A percentile compares a stretch with the other conserved stretches of the same genome.
Evolutionary conservation across 2,888 invertebrate species (phyloP).

Genomic region (Stegana nigrithorax): DNA sequence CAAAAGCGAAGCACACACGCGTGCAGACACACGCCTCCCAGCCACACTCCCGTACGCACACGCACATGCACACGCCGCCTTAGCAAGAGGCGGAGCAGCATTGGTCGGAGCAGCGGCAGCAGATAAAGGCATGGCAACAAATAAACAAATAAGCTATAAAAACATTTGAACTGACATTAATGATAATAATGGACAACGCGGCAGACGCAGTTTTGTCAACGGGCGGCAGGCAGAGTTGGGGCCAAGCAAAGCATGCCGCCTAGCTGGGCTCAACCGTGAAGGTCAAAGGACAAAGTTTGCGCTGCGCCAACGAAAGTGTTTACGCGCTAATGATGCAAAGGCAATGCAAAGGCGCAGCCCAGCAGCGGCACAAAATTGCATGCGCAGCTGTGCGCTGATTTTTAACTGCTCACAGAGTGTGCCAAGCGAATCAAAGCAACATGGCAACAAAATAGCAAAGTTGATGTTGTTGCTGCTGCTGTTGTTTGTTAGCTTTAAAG

Average conservation of each 20-base stretch:
- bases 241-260: background rate
- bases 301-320: background rate
- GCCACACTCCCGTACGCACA: no score
- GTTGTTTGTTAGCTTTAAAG: background rate
- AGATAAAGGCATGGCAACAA: conserved; percentile 39
- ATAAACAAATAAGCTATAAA: conserved; percentile 39
- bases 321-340: background rate
- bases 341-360: no score
- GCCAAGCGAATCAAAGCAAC: no score
- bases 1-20: background rate
- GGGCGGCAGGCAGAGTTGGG: background rate
- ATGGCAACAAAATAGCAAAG: background rate
- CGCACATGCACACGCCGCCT: no score
- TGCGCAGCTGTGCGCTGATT: no score
- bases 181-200: conserved; percentile 34
- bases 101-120: background rate
- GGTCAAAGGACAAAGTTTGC: background rate
- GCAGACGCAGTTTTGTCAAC: background rate
- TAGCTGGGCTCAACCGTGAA: no score
- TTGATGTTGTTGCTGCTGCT: background rate
- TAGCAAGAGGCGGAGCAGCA: background rate
- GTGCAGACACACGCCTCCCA: no score
- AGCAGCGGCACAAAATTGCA: no score
- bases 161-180: conserved; percentile 54
- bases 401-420: no score